A percentile compares a stretch with the other conserved stretches of the same genome.
These are phyloP conservation scores for Rhynchophorus ferrugineus DNA, from an alignment of 1,140 invertebrate species.

Conservation along the genomic window DNA sequence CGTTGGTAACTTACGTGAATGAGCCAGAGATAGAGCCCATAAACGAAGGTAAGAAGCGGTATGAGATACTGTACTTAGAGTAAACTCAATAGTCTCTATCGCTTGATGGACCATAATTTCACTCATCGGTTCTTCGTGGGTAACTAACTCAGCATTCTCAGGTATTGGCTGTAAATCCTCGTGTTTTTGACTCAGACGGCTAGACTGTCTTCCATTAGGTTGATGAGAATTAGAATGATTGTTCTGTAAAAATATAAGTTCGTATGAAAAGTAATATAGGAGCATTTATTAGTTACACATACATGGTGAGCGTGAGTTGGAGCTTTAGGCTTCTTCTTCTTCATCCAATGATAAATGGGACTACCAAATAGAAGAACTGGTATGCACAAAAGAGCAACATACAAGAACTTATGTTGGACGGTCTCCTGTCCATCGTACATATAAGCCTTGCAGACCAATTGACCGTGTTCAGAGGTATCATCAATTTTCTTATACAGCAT, in stretches of 20 bases:
- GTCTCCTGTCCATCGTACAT: constrained; percentile 66
- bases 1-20: constrained; percentile 86
- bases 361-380: constrained; percentile 94
- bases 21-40: constrained; percentile 92
- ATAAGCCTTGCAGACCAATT: constrained; percentile 49
- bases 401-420: constrained; percentile 78
- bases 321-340: constrained; percentile 34
- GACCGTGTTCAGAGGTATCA: constrained; percentile 35
- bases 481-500: constrained; percentile 63
- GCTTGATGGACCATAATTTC: constrained; percentile 88
- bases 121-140: constrained; percentile 62
- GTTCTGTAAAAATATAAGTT: constrained; percentile 5
- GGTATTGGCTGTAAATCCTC: constrained; percentile 24
- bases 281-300: constrained; percentile 3
- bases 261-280: neutral
- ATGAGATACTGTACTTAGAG: constrained; percentile 90
- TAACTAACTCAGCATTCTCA: constrained; percentile 4
- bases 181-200: neutral
- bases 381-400: constrained; percentile 81
- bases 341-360: constrained; percentile 69
- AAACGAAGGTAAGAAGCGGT: constrained; percentile 94
- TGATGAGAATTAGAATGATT: neutral
- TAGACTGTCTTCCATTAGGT: neutral
- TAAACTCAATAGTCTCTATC: constrained; percentile 96
- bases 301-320: constrained; percentile 36